Conservation (phyloP, 2,888 invertebrate species). For the Temnothorax ravouxi region DNA sequence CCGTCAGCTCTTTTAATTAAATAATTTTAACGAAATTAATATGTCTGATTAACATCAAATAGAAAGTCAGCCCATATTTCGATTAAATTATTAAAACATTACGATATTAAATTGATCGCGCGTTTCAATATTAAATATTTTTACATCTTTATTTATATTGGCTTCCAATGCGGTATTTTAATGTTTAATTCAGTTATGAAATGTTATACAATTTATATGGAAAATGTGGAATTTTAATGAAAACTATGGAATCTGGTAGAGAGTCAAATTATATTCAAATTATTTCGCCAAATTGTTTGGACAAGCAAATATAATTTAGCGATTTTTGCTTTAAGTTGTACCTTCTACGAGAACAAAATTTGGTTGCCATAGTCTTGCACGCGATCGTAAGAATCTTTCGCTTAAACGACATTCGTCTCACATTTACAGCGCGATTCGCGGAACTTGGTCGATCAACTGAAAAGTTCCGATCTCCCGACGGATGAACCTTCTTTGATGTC, state of each 20-base stretch:
- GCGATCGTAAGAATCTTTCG: conserved; percentile 27
- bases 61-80: conserved; percentile 22
- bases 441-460: conserved; percentile 30
- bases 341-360: not conserved
- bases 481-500: conserved; percentile 37
- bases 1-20: conserved; percentile 42
- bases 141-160: conserved; percentile 48
- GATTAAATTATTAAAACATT: conserved; percentile 52
- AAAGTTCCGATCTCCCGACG: conserved; percentile 24
- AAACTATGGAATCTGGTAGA: conserved; percentile 3
- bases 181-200: conserved; percentile 45
- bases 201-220: conserved; percentile 4
- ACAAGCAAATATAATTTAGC: not conserved
- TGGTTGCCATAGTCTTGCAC: no score
- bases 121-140: conserved; percentile 50
- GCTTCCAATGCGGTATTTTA: conserved; percentile 35
- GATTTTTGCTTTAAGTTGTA: not conserved
- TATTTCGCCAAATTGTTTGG: not conserved
- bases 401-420: conserved; percentile 25
- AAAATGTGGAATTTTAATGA: conserved; percentile 29
- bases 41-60: conserved; percentile 26
- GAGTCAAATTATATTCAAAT: not conserved
- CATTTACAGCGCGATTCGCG: conserved; percentile 33
- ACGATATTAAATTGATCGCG: conserved; percentile 41
- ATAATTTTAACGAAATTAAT: conserved; percentile 45